Conservation (phyloP, 2,797 vertebrate species). For the Staurois parvus region DNA sequence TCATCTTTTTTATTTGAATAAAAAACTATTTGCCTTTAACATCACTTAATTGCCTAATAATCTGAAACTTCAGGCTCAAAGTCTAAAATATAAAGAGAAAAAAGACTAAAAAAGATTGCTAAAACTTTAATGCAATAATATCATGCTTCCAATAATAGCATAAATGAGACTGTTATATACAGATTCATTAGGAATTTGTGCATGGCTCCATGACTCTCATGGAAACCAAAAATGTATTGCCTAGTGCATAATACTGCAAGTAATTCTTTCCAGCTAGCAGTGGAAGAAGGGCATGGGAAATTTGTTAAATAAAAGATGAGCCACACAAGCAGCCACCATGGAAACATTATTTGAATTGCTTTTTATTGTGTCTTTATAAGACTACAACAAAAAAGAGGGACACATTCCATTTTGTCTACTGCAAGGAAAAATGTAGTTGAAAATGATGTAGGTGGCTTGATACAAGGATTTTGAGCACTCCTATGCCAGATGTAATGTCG, state of each 20-base stretch:
- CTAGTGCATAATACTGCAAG: neutral
- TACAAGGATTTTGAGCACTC: too few relatives aligned
- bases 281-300: slow-evolving; percentile 5
- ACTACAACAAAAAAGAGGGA: slow-evolving; percentile 6
- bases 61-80: too few relatives aligned
- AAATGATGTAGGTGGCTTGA: neutral
- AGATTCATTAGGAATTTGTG: neutral
- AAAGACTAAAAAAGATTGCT: too few relatives aligned
- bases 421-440: slow-evolving; percentile 12
- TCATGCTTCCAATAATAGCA: neutral
- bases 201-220: neutral
- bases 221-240: neutral
- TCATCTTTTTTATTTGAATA: too few relatives aligned
- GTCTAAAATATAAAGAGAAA: too few relatives aligned
- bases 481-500: too few relatives aligned
- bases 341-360: slow-evolving; percentile 36
- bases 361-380: slow-evolving; percentile 17
- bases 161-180: neutral
- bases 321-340: slow-evolving; percentile 7
- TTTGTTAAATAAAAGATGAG: slow-evolving; percentile 30
- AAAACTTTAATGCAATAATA: too few relatives aligned
- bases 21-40: too few relatives aligned
- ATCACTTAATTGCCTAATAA: too few relatives aligned
- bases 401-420: neutral
- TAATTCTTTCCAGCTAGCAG: neutral